A percentile compares a stretch with the other conserved stretches of the same genome.
Conservation (phyloP, 1,140 invertebrate genomes). For the Drosophila mauritiana region DNA sequence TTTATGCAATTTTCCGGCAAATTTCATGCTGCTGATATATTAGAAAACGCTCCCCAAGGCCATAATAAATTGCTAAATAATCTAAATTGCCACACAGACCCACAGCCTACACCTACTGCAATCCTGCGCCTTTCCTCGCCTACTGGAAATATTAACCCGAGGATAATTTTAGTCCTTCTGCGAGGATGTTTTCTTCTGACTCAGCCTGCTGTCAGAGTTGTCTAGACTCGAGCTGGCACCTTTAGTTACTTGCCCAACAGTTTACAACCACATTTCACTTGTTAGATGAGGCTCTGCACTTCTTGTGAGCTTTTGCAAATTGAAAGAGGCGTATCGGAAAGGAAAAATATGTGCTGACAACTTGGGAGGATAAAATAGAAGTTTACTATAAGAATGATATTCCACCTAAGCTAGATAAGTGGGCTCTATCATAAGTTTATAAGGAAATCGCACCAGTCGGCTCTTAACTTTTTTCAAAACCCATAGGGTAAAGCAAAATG, state of each 20-base stretch:
- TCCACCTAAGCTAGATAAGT: too few species aligned
- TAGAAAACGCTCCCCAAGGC: constrained; percentile 19
- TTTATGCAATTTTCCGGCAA: constrained; percentile 57
- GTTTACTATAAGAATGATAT: too few species aligned
- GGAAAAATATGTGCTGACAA: too few species aligned
- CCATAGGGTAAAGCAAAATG: constrained; percentile 4
- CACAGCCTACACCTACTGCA: constrained; percentile 32
- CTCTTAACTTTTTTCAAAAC: too few species aligned
- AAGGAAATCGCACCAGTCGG: not conserved
- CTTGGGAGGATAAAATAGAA: too few species aligned
- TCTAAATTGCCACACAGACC: constrained; percentile 49
- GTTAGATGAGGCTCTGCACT: not conserved
- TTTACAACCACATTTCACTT: constrained; percentile 1
- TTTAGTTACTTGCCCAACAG: constrained; percentile 24
- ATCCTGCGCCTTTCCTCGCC: constrained; percentile 25
- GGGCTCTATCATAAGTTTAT: too few species aligned
- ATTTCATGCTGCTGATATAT: constrained; percentile 48
- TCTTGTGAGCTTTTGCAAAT: too few species aligned
- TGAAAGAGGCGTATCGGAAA: too few species aligned
- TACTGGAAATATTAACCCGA: constrained; percentile 48
- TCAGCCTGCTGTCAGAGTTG: constrained; percentile 21
- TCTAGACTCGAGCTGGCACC: constrained; percentile 41
- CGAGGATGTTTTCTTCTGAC: constrained; percentile 3
- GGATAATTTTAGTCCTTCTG: constrained; percentile 17
- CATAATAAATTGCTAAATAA: constrained; percentile 63